Evolutionary conservation across 1,140 invertebrate species (phyloP), one percentile per base, ranked within the genome.

Genomic region (Hestina assimilis): DNA sequence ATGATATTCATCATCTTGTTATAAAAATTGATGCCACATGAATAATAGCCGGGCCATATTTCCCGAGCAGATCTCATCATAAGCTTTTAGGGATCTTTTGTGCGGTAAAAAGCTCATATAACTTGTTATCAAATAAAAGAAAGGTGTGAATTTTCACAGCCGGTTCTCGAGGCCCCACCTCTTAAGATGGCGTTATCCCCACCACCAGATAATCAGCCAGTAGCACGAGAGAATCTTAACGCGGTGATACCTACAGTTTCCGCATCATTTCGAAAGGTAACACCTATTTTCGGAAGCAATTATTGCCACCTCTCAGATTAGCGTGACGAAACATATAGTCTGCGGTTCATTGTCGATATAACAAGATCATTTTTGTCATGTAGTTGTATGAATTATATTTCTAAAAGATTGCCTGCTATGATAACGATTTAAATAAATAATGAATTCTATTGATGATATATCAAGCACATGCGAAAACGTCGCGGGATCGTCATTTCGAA

Each of bases 131-230:
- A 85, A 86, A 86, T 87, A 87, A 83, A 88, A 87, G 84, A 85
- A 87, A 88, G 85, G 85, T 88, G 85, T 85, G 85, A 88, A 86
- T 81, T 82, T 86, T 88, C 83, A 74, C 85, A 85, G 75, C 72
- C 79, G 78, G 72, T 69, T 60, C 61, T 42, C 33, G 67, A 78
- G 46, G 83, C 85, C 69, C 78, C 85, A 69, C 85, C 85, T 72
- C 73, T 82, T 76, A 88, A 88, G 76, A 88, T 86, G 85, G 85
- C 81, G 83, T 60, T 68, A 69, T 72, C 83, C 85, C 83, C 79
- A 69, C 85, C 76, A 57, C 45, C 31, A 19, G 26, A 35, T 51
- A 41, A 73, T 46, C 69, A 78, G 59, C 84, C 84, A 87, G 79
- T 87, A 83, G 74, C 81, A 76, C 73, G 46, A 46, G 48, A 78